Conservation (phyloP, 2,113 vertebrate species). For the Leptocoma aspasia region DNA sequence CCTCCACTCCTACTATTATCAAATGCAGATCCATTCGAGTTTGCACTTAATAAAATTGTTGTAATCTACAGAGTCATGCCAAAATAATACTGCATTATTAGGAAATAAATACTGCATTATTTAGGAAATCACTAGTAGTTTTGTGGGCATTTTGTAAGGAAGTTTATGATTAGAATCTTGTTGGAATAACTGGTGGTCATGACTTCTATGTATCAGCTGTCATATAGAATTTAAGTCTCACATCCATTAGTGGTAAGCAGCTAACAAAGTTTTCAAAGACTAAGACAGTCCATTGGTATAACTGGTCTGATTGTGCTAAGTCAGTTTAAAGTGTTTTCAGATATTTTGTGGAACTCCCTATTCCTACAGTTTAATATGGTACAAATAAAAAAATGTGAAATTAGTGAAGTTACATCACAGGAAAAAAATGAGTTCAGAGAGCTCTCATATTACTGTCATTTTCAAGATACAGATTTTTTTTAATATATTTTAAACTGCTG, state of each 20-base stretch:
- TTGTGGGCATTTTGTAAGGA: not conserved
- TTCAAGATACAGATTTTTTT: not conserved
- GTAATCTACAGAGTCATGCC: not conserved
- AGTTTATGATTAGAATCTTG: not conserved
- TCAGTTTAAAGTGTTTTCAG: not conserved
- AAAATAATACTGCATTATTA: not conserved
- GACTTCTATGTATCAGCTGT: not conserved
- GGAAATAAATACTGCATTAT: not conserved
- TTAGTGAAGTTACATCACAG: accelerated
- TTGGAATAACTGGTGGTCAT: not conserved
- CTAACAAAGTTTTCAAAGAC: not conserved
- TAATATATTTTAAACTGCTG: not conserved
- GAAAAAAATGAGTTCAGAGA: not conserved
- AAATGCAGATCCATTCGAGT: not conserved
- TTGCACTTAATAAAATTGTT: not conserved
- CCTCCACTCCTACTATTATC: not conserved
- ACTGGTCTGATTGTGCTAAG: not conserved
- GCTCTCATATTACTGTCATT: not conserved
- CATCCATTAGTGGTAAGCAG: not conserved
- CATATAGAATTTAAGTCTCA: not conserved
- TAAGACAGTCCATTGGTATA: not conserved
- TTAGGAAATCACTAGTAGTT: not conserved
- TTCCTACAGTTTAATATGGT: not conserved
- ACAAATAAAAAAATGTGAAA: not conserved
- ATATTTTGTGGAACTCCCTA: not conserved